Conservation (phyloP, 2,797 vertebrate species). For the Heteromormyrus szaboi region DNA sequence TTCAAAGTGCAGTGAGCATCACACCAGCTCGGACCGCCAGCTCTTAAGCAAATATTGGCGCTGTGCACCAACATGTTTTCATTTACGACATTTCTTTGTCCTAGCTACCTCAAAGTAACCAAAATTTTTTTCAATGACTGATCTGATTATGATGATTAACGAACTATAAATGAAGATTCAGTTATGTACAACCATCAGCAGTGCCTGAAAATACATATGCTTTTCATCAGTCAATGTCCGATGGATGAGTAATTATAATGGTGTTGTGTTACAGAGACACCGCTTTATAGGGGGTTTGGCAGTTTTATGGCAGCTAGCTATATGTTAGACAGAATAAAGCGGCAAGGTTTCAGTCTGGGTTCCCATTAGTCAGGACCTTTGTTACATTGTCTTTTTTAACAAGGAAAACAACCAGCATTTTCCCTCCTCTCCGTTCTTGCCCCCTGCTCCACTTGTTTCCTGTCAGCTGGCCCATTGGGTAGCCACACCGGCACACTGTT, state of each 20-base stretch:
- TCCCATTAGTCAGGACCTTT: neutral
- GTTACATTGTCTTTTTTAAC: neutral
- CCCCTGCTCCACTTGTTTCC: neutral
- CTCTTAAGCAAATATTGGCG: neutral
- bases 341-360: neutral
- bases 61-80: conserved; percentile 11
- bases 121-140: neutral
- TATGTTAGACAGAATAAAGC: neutral
- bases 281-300: neutral
- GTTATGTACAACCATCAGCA: neutral
- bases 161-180: neutral
- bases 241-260: neutral
- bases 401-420: neutral
- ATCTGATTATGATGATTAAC: conserved; percentile 8
- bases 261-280: neutral
- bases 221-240: neutral
- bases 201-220: neutral
- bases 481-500: neutral
- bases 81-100: neutral
- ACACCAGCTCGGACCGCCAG: neutral
- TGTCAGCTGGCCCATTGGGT: neutral
- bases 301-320: neutral
- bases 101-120: conserved; percentile 4
- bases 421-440: neutral
- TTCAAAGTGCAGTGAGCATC: conserved; percentile 22